These are phyloP conservation scores for Esox masquinongy DNA, from an alignment of 2,797 vertebrate species.

Conservation along the genomic window DNA sequence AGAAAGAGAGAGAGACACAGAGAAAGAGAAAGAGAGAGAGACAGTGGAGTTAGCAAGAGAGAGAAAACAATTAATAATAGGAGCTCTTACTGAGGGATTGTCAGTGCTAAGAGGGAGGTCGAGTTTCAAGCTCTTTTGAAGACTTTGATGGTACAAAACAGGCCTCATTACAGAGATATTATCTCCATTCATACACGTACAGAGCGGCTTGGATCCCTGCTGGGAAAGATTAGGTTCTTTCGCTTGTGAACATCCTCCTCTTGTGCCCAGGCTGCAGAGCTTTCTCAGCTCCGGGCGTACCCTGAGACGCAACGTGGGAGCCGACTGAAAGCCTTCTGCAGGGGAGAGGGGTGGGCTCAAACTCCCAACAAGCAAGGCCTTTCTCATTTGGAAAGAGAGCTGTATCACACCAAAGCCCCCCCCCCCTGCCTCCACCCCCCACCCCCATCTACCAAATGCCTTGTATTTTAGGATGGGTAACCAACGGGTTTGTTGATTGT, in stretches of 20 bases:
- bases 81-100: conserved; percentile 79
- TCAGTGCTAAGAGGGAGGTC: conserved; percentile 76
- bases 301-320: conserved; percentile 22
- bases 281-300: conserved; percentile 66
- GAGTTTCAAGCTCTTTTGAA: conserved; percentile 81
- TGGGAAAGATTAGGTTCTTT: conserved; percentile 84
- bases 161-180: conserved; percentile 87
- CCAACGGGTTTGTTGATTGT: neutral
- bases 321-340: neutral
- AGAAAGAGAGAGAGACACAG: conserved; percentile 32
- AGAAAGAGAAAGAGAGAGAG: conserved; percentile 10
- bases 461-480: neutral
- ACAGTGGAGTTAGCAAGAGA: conserved; percentile 36
- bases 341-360: neutral
- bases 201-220: conserved; percentile 79
- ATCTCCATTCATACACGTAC: conserved; percentile 87
- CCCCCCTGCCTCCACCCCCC: no score
- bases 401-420: neutral
- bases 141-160: conserved; percentile 86
- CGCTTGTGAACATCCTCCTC: conserved; percentile 78
- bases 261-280: conserved; percentile 61
- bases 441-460: conserved; percentile 1
- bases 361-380: conserved; percentile 19
- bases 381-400: conserved; percentile 22
- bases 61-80: conserved; percentile 85